Conservation (phyloP, 92 coral and sea anemone species). For the Epizoanthus illoricatus region DNA sequence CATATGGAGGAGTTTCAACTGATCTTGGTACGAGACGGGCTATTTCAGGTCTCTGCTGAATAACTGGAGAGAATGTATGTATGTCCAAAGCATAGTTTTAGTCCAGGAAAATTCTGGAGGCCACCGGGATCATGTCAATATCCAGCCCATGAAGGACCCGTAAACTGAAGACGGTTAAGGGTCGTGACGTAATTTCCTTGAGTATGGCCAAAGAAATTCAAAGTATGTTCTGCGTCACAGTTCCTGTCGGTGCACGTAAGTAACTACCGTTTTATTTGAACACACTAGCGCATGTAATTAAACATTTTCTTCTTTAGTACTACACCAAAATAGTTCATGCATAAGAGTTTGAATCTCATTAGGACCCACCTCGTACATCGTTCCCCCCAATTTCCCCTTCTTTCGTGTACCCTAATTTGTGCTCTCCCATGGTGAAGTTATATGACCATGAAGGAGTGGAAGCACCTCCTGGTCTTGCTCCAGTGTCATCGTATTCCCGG, state of each 20-base stretch:
- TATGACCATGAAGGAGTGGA: background rate
- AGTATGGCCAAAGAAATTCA: conserved; percentile 22
- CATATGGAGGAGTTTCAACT: conserved; percentile 12
- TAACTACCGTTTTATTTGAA: background rate
- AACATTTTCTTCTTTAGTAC: too few species aligned
- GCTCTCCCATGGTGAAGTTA: conserved; percentile 11
- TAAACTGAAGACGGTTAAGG: conserved; percentile 24
- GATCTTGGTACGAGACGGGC: conserved; percentile 3
- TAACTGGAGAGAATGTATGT: conserved; percentile 20
- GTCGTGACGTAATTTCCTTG: background rate
- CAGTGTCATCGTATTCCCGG: background rate
- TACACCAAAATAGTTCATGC: too few species aligned
- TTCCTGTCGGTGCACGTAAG: conserved; percentile 40
- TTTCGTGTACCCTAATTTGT: too few species aligned
- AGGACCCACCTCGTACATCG: too few species aligned
- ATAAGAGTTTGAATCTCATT: too few species aligned
- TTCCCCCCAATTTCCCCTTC: too few species aligned
- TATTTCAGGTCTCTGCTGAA: conserved; percentile 20
- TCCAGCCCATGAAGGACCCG: conserved; percentile 32
- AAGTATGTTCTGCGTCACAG: conserved; percentile 21
- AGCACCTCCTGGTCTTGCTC: background rate
- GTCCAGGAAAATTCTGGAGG: conserved; percentile 44
- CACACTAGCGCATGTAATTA: too few species aligned
- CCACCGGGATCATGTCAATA: conserved; percentile 34
- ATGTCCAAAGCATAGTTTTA: conserved; percentile 37